phyloP scores from a whole-genome alignment of 2,888 invertebrate genomes.

The Crioceris asparagi region DNA sequence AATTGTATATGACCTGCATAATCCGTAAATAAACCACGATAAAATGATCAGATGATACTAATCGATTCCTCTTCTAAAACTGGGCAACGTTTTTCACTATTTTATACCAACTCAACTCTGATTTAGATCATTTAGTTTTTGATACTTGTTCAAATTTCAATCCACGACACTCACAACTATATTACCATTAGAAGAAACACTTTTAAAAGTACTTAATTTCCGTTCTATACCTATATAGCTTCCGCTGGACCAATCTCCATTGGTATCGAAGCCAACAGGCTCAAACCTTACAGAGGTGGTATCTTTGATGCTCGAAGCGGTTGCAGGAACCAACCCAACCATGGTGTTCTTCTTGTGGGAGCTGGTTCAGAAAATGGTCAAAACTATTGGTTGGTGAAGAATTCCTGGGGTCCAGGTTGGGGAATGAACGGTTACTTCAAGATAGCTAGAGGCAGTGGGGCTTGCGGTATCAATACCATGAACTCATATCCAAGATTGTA shows the following conservation, averaged over 20 bases:
- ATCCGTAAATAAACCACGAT: too few species aligned
- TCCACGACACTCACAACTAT: neutral
- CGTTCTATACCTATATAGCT: conserved; percentile 6
- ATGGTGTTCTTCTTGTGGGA: conserved; percentile 69
- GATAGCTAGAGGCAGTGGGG: conserved; percentile 77
- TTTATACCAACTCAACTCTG: too few species aligned
- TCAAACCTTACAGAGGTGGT: conserved; percentile 6
- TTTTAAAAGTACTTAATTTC: conserved; percentile 2
- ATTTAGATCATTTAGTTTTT: too few species aligned
- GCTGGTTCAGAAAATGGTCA: conserved; percentile 61
- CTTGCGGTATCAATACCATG: conserved; percentile 73
- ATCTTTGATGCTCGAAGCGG: conserved; percentile 56
- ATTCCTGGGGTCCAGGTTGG: conserved; percentile 73
- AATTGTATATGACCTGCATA: too few species aligned
- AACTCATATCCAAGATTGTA: conserved; percentile 60
- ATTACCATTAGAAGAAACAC: neutral
- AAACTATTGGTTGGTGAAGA: conserved; percentile 80
- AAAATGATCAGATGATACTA: too few species aligned
- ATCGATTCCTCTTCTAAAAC: too few species aligned
- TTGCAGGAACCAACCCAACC: conserved; percentile 58
- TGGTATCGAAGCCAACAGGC: conserved; percentile 9
- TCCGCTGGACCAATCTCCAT: conserved; percentile 11
- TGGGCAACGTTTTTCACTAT: too few species aligned
- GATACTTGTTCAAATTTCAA: neutral
- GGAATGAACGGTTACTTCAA: conserved; percentile 76